phyloP scores from a whole-genome alignment of 2,797 vertebrate species.

The Pseudochirops cupreus region DNA sequence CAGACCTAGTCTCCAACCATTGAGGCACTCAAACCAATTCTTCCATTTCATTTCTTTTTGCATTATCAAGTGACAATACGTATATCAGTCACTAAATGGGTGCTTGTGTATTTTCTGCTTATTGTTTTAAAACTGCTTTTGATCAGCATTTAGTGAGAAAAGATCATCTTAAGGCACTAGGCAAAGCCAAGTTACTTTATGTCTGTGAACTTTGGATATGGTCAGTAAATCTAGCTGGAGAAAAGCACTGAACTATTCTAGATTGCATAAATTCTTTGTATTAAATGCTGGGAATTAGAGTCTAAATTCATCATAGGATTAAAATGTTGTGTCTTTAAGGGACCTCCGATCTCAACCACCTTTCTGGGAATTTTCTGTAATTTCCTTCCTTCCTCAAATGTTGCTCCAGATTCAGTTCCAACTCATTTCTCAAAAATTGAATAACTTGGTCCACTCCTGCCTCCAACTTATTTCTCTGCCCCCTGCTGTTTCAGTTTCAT shows the following conservation, averaged over 20 bases:
- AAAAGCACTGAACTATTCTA: background rate
- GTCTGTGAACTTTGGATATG: background rate
- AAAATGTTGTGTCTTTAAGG: background rate
- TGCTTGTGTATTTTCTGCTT: background rate
- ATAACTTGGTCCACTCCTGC: background rate
- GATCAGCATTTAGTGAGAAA: background rate
- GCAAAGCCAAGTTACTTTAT: background rate
- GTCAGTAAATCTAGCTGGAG: background rate
- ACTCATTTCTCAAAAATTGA: background rate
- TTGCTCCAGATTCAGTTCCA: background rate
- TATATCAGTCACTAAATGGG: background rate
- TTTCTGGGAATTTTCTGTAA: background rate
- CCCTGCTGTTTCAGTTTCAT: background rate
- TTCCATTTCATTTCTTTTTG: background rate
- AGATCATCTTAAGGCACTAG: background rate
- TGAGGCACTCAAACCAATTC: background rate
- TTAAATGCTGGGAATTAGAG: background rate
- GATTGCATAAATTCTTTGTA: background rate
- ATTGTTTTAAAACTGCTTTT: background rate
- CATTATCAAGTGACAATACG: background rate
- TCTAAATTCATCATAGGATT: background rate
- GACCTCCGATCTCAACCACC: background rate
- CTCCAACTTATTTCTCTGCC: background rate
- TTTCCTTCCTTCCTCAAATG: background rate
- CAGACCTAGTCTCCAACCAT: background rate